Evolutionary conservation across 2,888 invertebrate species (phyloP), one percentile per base, ranked within the genome.

Genomic region (Aleiodes testaceus): DNA sequence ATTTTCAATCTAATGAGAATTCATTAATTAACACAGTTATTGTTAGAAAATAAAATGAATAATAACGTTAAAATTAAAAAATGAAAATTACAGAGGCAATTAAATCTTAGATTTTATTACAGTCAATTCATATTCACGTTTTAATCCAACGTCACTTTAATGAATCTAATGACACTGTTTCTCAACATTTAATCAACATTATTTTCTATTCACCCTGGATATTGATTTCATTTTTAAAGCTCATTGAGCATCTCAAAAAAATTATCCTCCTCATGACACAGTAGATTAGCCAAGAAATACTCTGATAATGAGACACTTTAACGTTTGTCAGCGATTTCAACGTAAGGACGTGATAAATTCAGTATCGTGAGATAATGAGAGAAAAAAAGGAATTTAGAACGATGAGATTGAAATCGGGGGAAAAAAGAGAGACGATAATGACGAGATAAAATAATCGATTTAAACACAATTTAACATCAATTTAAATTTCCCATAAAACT

Each of bases 251-350:
- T 14, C 14, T 55, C 30, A 30, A 55, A 55, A 30, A 16, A 26
- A 20, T 1, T 26, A 18, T n/a, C 16, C 14, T 30, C 0, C 30
- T 59, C 59, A 18, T 59, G 42, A 59, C 7, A 36, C 36, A 16
- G 36, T 36, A 16, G 18, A 50, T 11, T 16, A 36, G 12, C 18
- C 36, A 20, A 59, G 36, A 7, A 6, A 55, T 12, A 12, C n/a
- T 30, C 55, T 55, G 59, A 59, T 59, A 59, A 42, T 30, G 2
- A 59, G 9, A 36, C 16, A 11, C 20, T 26, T 22, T 5, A 22
- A 7, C 53, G 53, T 2, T 26, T 14, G 53, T 53, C 53, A 53
- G 53, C 53, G 26, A 26, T 53, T 53, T 26, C 22, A 36, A n/a
- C n/a, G 53, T 26, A 7, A n/a, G 26, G 12, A 53, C n/a, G 26